These are phyloP conservation scores for Barbus barbus DNA, from an alignment of 2,113 vertebrate genomes.

Conservation along the genomic window DNA sequence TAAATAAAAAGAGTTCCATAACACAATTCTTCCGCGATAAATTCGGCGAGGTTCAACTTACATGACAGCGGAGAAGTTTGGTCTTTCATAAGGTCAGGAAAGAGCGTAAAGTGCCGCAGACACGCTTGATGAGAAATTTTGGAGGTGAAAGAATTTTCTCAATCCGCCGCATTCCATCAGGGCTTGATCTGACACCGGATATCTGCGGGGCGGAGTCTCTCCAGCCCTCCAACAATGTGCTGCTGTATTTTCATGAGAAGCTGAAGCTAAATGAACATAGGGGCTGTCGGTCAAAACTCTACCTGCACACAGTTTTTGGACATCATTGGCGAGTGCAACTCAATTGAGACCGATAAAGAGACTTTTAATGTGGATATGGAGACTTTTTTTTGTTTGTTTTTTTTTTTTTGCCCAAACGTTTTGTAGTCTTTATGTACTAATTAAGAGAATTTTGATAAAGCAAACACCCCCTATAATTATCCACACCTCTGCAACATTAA, in stretches of 20 bases:
- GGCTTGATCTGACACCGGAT: conserved; percentile 51
- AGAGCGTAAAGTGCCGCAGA: neutral
- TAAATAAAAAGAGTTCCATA: neutral
- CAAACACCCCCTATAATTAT: too few species aligned
- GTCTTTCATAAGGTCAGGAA: conserved; percentile 71
- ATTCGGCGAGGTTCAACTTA: conserved; percentile 56
- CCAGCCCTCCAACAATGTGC: conserved; percentile 64
- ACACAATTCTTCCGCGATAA: neutral
- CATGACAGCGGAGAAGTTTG: conserved; percentile 70
- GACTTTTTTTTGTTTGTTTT: neutral
- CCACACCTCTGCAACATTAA: neutral
- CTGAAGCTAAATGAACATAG: neutral
- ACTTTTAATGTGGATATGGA: neutral
- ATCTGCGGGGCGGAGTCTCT: conserved; percentile 65
- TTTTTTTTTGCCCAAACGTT: neutral
- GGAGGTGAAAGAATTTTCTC: conserved; percentile 54
- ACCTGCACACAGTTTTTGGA: neutral
- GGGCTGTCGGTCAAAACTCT: too few species aligned
- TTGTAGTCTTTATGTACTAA: neutral
- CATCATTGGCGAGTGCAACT: neutral
- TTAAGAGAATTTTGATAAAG: neutral
- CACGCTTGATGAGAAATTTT: conserved; percentile 17
- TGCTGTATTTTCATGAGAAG: conserved; percentile 13
- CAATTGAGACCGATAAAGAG: neutral
- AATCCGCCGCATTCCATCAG: conserved; percentile 60